Base-by-base conservation (phyloP, 2,888 invertebrate species). In the Atethmia centrago region DNA sequence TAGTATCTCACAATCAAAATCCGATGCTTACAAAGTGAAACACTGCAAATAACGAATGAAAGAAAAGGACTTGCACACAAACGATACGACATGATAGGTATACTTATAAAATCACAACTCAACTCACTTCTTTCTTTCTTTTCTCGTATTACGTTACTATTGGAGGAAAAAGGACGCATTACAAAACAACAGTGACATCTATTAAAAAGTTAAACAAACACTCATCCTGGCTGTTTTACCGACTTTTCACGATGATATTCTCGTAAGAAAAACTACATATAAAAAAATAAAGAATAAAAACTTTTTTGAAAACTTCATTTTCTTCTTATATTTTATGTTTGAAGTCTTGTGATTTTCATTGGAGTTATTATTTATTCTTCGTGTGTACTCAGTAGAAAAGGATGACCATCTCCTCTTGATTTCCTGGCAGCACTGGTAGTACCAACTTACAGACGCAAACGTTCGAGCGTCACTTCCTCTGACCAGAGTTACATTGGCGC, bases 41-140 rank as follows among this genome's bases (percentile, higher is more conserved):
- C 93, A 93, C 93, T 92, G 90, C 92, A 90, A 93, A 91, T 93
- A 92, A 91, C 93, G 93, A 93, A 93, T 92, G 92, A 93, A 93
- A 92, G 91, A 91, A 92, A 88, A 87, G 90, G 76, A 79, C 84
- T 86, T 84, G 76, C 80, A 80, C 73, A 80, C 80, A 83, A 82
- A 85, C 86, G 86, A 86, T 86, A 81, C 84, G 86, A 87, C 84
- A 87, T 81, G 84, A 83, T 84, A 82, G 75, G 69, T 85, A 85
- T 75, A 85, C 73, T 55, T 83, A 83, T 73, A 84, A 87, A 86
- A 86, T 81, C 88, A 85, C 86, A 87, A 86, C 79, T 85, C 80
- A 77, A 86, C 79, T 85, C 80, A 77, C 75, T 86, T 87, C 88
- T 84, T 87, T 87, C 87, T 82, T 86, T 80, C 86, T 83, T 86